Conservation (phyloP, 2,888 invertebrate genomes). For the Bhutanitis thaidina region DNA sequence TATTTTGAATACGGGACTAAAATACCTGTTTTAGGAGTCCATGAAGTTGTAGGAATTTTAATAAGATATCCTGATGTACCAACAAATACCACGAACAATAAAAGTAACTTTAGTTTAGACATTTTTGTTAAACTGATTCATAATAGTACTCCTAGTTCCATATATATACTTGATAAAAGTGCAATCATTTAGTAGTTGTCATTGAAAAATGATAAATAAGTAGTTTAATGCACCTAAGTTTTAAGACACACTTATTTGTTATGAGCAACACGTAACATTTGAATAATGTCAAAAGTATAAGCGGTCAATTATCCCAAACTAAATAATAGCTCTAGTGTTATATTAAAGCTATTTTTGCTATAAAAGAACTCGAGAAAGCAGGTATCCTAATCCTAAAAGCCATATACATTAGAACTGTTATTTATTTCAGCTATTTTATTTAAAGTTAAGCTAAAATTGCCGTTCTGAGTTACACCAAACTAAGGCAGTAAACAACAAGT, state of each 20-base stretch:
- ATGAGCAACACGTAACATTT: conserved; percentile 7
- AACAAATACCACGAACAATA: conserved; percentile 32
- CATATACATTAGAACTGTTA: too few species aligned
- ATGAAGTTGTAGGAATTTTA: conserved; percentile 46
- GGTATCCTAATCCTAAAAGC: too few species aligned
- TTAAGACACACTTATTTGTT: conserved; percentile 16
- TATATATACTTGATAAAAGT: conserved; percentile 33
- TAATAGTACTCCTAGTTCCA: not conserved
- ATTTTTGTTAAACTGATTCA: conserved; percentile 45
- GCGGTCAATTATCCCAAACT: conserved; percentile 32
- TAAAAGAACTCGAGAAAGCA: not conserved
- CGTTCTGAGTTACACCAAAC: not conserved
- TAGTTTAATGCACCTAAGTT: conserved; percentile 50
- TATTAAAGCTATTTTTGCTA: not conserved
- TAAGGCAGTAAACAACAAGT: too few species aligned
- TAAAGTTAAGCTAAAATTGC: not conserved
- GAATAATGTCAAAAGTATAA: conserved; percentile 35
- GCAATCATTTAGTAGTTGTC: conserved; percentile 35
- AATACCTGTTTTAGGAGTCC: conserved; percentile 29
- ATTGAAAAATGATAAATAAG: conserved; percentile 38
- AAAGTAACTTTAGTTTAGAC: conserved; percentile 48
- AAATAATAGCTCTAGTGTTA: not conserved
- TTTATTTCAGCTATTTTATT: too few species aligned
- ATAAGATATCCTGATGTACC: conserved; percentile 50
- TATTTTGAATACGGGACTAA: not conserved